A percentile compares a stretch with the other conserved stretches of the same genome.
Conservation (phyloP, 2,888 invertebrate species). For the Thymelicus acteon region DNA sequence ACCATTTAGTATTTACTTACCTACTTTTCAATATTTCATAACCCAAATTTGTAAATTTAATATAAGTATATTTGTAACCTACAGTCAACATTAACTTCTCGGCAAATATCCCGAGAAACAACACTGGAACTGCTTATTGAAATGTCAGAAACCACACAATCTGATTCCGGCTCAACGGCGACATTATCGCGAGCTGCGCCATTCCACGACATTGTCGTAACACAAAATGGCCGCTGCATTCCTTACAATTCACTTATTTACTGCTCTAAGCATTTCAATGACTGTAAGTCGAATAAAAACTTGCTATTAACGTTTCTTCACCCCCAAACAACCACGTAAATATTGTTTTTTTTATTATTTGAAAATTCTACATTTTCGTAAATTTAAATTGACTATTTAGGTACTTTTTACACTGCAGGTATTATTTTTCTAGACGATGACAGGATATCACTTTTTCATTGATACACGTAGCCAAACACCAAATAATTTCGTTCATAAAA, state of each 20-base stretch:
- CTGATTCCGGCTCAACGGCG: conserved; percentile 20
- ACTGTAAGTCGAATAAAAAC: not conserved
- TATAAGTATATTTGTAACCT: not conserved
- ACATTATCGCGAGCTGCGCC: conserved; percentile 25
- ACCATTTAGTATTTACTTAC: too few relatives aligned
- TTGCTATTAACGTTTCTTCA: not conserved
- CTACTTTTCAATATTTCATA: too few relatives aligned
- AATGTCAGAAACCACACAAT: conserved; percentile 27
- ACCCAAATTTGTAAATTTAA: too few relatives aligned
- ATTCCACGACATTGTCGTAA: conserved; percentile 30
- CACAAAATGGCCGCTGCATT: conserved; percentile 30
- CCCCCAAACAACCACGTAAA: not conserved
- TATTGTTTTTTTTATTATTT: not conserved
- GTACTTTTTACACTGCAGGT: too few relatives aligned
- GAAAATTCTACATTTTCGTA: not conserved
- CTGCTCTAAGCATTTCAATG: not conserved
- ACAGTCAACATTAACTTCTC: not conserved
- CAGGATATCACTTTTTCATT: too few relatives aligned
- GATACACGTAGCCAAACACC: too few relatives aligned
- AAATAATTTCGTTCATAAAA: too few relatives aligned
- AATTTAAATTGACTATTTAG: too few relatives aligned
- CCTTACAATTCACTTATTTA: conserved; percentile 16
- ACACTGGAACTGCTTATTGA: conserved; percentile 19
- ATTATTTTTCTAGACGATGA: too few relatives aligned
- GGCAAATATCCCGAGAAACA: conserved; percentile 6